Percentiles rank a stretch among this genome's conserved stretches.
These are phyloP conservation scores for Gallinago stenura DNA, from an alignment of 2,797 vertebrate genomes.

Conservation along the genomic window DNA sequence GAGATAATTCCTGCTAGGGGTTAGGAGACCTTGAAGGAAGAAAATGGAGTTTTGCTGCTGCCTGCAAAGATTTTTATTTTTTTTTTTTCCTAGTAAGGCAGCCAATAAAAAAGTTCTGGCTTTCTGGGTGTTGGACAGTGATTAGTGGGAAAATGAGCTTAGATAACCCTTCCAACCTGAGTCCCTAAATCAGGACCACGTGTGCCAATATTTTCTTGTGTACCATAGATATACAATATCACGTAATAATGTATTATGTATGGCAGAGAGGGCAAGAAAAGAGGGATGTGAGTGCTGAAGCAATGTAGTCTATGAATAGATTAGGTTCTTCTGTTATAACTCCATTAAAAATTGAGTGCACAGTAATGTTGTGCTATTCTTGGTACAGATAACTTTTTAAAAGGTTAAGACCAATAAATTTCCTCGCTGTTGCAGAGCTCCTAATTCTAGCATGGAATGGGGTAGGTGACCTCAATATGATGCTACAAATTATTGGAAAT, in stretches of 20 bases:
- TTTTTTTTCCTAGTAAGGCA: neutral
- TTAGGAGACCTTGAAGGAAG: neutral
- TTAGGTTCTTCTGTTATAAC: conserved; percentile 17
- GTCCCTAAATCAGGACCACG: neutral
- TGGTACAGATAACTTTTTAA: conserved; percentile 54
- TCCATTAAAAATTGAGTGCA: conserved; percentile 71
- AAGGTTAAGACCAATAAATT: conserved; percentile 57
- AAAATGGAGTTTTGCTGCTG: neutral
- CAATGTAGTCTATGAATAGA: conserved; percentile 25
- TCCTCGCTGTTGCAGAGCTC: neutral
- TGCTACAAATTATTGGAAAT: conserved; percentile 64
- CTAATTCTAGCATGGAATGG: conserved; percentile 20
- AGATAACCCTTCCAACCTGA: neutral
- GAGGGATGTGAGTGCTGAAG: neutral
- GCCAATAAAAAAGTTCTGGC: neutral
- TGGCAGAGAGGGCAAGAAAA: neutral
- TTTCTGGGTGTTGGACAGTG: neutral
- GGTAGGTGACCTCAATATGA: neutral
- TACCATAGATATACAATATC: neutral
- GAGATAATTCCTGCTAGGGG: rapidly evolving
- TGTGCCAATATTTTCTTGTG: neutral
- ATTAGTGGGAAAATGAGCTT: neutral
- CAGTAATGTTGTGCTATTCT: conserved; percentile 58
- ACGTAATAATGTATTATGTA: neutral
- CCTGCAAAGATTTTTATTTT: neutral